These are phyloP conservation scores for Epinotia ramella DNA, from an alignment of 2,888 invertebrate genomes.

Conservation along the genomic window DNA sequence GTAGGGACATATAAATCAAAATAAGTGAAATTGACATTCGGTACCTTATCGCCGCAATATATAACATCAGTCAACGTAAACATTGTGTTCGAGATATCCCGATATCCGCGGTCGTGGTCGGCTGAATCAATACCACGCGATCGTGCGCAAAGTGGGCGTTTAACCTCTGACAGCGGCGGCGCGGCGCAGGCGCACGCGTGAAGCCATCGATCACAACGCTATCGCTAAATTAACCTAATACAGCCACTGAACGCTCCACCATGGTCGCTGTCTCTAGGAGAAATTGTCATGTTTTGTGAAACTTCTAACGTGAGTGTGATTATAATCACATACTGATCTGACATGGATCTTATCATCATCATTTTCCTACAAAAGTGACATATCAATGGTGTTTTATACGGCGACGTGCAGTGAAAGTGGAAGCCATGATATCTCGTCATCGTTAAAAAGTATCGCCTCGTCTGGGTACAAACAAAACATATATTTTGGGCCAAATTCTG, in stretches of 20 bases:
- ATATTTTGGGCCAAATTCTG: not conserved
- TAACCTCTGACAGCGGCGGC: conserved; percentile 42
- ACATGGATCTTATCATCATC: not conserved
- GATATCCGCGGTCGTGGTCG: conserved; percentile 40
- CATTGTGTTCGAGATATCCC: conserved; percentile 26
- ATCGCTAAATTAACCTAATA: conserved; percentile 44
- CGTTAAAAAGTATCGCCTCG: no score
- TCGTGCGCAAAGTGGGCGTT: conserved; percentile 47
- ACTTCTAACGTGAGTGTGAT: conserved; percentile 3
- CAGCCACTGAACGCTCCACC: conserved; percentile 37
- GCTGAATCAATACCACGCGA: conserved; percentile 43
- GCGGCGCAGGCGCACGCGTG: conserved; percentile 42
- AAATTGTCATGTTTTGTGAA: conserved; percentile 23
- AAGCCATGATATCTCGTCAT: not conserved
- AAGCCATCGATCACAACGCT: conserved; percentile 43
- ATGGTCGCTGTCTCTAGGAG: conserved; percentile 7
- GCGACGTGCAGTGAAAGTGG: not conserved
- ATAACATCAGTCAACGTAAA: conserved; percentile 29
- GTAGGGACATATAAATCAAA: not conserved
- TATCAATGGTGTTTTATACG: not conserved
- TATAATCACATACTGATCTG: conserved; percentile 7
- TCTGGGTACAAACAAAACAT: not conserved
- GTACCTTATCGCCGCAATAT: not conserved
- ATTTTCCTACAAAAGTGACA: conserved; percentile 1
- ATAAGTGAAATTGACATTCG: conserved; percentile 8